Base-by-base conservation (phyloP, 2,113 vertebrate species). In the Spizaetus ornatus region DNA sequence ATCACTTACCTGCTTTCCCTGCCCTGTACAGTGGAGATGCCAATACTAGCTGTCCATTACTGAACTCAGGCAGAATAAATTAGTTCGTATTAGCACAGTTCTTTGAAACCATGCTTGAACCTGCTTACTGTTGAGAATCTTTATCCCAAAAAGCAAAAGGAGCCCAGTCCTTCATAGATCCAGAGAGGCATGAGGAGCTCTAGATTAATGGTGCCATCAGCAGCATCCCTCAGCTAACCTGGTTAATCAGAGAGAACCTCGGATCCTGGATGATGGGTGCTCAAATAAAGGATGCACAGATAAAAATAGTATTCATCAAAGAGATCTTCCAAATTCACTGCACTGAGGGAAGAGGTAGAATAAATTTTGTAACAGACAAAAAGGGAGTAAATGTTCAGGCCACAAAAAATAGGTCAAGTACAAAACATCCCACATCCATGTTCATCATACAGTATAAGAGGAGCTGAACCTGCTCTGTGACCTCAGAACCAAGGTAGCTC, bases 121-220 rank as follows among this genome's bases (percentile, higher is more conserved):
- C 50, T 63, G 15, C 16, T 85, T 86, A 69, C 18, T 72, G 17
- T 17, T 78, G 53, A 78, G 59, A n/a, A n/a, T 56, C n/a, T 71
- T 59, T 82, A 42, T 66, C 34, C 32, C 55, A 83, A 27, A 65
- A 65, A 25, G 17, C 29, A 77, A 93, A 88, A 78, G 11, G 3
- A 31, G 1, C 18, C 45, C 1, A 2, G 11, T 42, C 9, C n/a
- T 82, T 82, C 1, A 0, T 45, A 50, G 12, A 42, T 73, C 9
- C 36, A 77, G 56, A 61, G 47, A 71, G 10, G 14, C 14, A 56
- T 29, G 23, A 86, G 40, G 18, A 67, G 25, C 22, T 80, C 23
- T 72, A 47, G 32, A 56, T 17, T 38, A 45, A 73, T 22, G 29
- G 25, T 82, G 25, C 11, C 17, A 18, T 48, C 32, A 40, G 43